Percentiles rank a stretch among this genome's conserved stretches.
Evolutionary conservation across 1,140 invertebrate genomes (phyloP).

Genomic region (Tetragnatha versicolor): DNA sequence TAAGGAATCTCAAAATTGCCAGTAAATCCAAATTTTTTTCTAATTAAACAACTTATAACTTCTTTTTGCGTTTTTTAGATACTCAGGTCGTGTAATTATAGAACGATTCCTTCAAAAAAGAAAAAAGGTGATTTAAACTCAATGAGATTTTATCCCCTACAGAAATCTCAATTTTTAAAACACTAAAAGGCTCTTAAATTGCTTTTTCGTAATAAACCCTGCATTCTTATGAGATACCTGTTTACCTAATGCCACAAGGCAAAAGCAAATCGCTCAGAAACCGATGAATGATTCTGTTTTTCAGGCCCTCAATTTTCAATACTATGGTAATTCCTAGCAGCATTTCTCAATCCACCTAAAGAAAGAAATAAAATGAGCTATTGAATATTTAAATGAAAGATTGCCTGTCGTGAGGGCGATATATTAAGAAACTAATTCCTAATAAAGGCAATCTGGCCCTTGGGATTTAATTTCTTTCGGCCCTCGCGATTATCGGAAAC

Average conservation of each 20-base stretch:
- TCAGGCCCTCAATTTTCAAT: slow-evolving; percentile 18
- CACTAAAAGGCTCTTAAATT: not conserved
- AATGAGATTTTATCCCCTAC: too few relatives aligned
- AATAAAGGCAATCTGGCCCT: slow-evolving; percentile 39
- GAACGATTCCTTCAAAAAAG: too few relatives aligned
- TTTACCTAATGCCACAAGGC: not conserved
- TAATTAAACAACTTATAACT: too few relatives aligned
- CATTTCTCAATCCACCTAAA: not conserved
- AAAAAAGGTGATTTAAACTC: too few relatives aligned
- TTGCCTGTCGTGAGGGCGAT: slow-evolving; percentile 27
- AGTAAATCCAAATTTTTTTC: too few relatives aligned
- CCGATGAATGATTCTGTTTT: slow-evolving; percentile 28
- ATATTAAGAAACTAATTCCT: slow-evolving; percentile 42
- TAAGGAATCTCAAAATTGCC: too few relatives aligned
- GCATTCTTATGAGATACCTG: slow-evolving; percentile 4
- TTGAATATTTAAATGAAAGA: slow-evolving; percentile 35
- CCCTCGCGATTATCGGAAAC: slow-evolving; percentile 35
- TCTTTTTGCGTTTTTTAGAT: too few relatives aligned
- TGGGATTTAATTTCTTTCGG: slow-evolving; percentile 14
- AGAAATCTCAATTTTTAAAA: too few relatives aligned
- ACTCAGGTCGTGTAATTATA: too few relatives aligned
- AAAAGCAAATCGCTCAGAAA: slow-evolving; percentile 11
- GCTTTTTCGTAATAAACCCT: not conserved
- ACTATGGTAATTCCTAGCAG: slow-evolving; percentile 21
- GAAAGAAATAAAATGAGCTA: not conserved